Conservation (phyloP, 2,113 vertebrate species). For the Chionomys nivalis region DNA sequence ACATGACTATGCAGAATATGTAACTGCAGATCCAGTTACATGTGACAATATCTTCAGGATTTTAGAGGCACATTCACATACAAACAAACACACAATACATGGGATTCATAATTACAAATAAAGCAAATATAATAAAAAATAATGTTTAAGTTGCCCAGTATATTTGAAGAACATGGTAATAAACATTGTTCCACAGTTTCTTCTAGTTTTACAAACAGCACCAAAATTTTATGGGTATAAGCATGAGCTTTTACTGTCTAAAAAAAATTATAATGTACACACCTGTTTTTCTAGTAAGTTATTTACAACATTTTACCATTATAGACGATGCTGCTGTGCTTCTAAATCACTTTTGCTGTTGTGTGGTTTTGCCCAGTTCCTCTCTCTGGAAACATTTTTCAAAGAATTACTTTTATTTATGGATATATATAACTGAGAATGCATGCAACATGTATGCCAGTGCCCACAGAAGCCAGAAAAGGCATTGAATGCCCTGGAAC, state of each 20-base stretch:
- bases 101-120: neutral
- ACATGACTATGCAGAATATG: neutral
- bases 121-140: neutral
- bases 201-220: neutral
- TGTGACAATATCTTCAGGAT: neutral
- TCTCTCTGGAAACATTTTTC: neutral
- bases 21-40: neutral
- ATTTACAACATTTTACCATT: neutral
- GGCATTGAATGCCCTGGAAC: neutral
- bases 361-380: neutral
- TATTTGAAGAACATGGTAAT: neutral
- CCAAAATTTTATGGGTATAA: neutral
- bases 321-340: neutral
- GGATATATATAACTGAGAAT: neutral
- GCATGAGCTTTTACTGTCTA: too few species aligned
- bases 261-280: neutral
- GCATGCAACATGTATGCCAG: neutral
- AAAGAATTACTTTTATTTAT: neutral
- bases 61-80: neutral
- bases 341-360: neutral
- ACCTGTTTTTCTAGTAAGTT: neutral
- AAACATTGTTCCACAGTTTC: neutral
- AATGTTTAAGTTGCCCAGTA: neutral
- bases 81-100: neutral
- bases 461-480: neutral